Conservation (phyloP, 2,113 vertebrate genomes). For the Noctilio leporinus region DNA sequence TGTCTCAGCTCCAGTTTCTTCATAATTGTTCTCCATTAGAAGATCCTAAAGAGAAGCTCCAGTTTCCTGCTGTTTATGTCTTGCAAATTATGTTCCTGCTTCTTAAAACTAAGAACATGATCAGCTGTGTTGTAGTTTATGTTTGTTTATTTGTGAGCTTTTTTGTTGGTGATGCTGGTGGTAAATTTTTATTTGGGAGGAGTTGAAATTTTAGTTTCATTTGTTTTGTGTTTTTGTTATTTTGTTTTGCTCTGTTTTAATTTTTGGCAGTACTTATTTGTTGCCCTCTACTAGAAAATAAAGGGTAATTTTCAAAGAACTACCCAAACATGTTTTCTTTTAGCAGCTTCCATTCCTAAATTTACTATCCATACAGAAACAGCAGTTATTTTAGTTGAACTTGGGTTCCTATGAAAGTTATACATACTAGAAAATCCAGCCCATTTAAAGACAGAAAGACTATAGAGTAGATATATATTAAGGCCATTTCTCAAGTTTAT, state of each 20-base stretch:
- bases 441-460: conserved; percentile 11
- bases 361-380: not conserved
- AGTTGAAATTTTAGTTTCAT: not conserved
- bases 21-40: not conserved
- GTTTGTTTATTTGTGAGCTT: not conserved
- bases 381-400: not conserved
- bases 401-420: not conserved
- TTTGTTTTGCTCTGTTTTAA: not conserved
- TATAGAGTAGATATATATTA: conserved; percentile 8
- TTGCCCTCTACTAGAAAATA: not conserved
- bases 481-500: conserved; percentile 31
- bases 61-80: not conserved
- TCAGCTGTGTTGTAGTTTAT: not conserved
- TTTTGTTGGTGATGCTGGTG: not conserved
- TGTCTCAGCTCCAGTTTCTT: not conserved
- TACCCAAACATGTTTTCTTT: conserved; percentile 5
- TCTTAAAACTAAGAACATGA: not conserved
- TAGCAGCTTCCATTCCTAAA: not conserved
- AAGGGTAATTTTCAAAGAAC: not conserved
- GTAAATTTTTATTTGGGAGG: not conserved
- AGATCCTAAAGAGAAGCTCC: not conserved
- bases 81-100: not conserved
- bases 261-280: not conserved
- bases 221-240: not conserved
- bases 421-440: not conserved